Percentiles rank a stretch among this genome's conserved stretches.
Conservation (phyloP, 2,113 vertebrate genomes). For the Plecturocebus donacophilus region DNA sequence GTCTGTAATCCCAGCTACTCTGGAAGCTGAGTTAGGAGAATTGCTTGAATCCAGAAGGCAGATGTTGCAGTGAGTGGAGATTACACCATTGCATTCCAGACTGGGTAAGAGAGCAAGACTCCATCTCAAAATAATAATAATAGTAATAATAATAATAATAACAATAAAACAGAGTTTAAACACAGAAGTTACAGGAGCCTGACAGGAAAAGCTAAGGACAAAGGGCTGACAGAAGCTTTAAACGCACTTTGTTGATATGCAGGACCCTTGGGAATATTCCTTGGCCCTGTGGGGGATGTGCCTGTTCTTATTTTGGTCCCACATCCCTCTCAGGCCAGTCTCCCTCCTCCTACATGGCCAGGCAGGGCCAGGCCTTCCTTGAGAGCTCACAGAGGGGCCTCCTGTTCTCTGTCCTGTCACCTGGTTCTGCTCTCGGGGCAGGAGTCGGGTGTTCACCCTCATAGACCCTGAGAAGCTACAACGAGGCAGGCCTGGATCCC, state of each 20-base stretch:
- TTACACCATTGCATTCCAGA: too few species aligned
- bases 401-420: fast-evolving
- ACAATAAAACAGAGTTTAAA: too few species aligned
- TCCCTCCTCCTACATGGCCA: too few species aligned
- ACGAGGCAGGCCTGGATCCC: neutral
- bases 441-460: neutral
- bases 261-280: neutral
- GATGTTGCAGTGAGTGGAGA: too few species aligned
- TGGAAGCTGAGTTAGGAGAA: too few species aligned
- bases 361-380: too few species aligned
- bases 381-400: too few species aligned
- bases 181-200: neutral
- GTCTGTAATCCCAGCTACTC: too few species aligned
- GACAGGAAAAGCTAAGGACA: neutral
- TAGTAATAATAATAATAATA: too few species aligned
- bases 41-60: too few species aligned
- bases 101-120: too few species aligned
- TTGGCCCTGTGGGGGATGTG: neutral
- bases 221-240: neutral
- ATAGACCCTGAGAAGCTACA: too few species aligned
- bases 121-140: neutral
- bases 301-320: neutral
- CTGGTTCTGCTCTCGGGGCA: neutral
- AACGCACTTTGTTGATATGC: fast-evolving
- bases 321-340: neutral